Percentiles rank a stretch among this genome's conserved stretches.
phyloP scores from a whole-genome alignment of 2,888 invertebrate genomes.

The Adela reaumurella region DNA sequence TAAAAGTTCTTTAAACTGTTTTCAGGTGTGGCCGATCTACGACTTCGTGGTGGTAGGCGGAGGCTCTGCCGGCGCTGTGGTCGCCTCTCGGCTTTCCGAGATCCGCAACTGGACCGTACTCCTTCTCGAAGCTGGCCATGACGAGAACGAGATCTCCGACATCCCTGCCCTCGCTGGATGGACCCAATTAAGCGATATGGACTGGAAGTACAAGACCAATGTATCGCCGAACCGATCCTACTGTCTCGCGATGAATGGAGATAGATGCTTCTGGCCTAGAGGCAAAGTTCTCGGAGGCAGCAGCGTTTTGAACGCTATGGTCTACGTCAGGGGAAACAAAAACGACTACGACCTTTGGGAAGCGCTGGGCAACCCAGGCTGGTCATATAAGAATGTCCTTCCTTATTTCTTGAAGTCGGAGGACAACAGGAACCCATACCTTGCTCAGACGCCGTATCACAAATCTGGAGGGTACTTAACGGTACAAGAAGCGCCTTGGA shows the following conservation, averaged over 20 bases:
- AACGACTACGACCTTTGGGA: slow-evolving; percentile 89
- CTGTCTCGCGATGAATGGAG: slow-evolving; percentile 83
- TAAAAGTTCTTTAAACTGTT: no score
- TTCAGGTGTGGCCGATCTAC: slow-evolving; percentile 71
- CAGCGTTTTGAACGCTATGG: slow-evolving; percentile 87
- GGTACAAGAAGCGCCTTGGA: slow-evolving; percentile 82
- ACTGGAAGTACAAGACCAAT: slow-evolving; percentile 90
- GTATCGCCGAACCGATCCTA: slow-evolving; percentile 74
- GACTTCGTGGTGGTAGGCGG: slow-evolving; percentile 86
- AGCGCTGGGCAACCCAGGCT: slow-evolving; percentile 76
- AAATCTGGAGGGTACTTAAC: slow-evolving; percentile 76
- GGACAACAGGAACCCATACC: slow-evolving; percentile 81
- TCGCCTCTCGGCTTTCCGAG: slow-evolving; percentile 81
- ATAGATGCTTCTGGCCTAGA: slow-evolving; percentile 87
- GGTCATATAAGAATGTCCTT: slow-evolving; percentile 79
- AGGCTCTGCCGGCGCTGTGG: slow-evolving; percentile 86
- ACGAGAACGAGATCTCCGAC: slow-evolving; percentile 86
- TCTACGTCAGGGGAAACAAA: slow-evolving; percentile 84
- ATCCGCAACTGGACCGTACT: slow-evolving; percentile 78
- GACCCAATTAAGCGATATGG: slow-evolving; percentile 79
- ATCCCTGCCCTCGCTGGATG: slow-evolving; percentile 83
- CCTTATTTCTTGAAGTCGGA: slow-evolving; percentile 86
- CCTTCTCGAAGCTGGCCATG: slow-evolving; percentile 81
- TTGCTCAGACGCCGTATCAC: slow-evolving; percentile 72
- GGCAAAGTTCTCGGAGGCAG: slow-evolving; percentile 89